Percentiles rank a stretch among this genome's conserved stretches.
These are phyloP conservation scores for Leuciscus waleckii DNA, from an alignment of 2,797 vertebrate species.

Conservation along the genomic window DNA sequence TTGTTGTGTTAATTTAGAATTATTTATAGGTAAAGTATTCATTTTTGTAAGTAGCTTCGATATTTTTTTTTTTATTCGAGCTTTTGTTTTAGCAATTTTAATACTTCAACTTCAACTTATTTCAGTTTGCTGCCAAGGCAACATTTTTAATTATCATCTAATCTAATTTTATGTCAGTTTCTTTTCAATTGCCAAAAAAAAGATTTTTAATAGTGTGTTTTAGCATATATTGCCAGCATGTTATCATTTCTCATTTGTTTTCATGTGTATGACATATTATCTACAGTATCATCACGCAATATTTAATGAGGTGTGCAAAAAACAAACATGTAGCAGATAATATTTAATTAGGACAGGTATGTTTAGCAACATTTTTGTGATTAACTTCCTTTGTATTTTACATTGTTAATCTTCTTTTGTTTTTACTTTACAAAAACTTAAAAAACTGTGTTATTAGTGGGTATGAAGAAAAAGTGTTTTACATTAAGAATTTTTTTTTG, in stretches of 20 bases:
- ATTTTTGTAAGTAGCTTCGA: neutral
- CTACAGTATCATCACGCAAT: neutral
- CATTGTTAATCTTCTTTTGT: neutral
- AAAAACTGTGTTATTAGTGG: neutral
- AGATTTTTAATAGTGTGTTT: neutral
- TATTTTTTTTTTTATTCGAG: too few relatives aligned
- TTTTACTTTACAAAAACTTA: neutral
- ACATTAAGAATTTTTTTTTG: too few relatives aligned
- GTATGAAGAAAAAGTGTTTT: neutral
- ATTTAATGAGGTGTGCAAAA: neutral
- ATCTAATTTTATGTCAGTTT: neutral
- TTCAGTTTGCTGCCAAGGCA: neutral
- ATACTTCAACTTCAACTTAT: neutral
- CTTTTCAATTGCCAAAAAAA: neutral
- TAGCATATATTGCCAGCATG: neutral
- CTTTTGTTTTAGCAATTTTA: too few relatives aligned
- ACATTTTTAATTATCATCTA: neutral
- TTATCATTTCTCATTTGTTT: neutral
- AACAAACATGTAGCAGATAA: neutral
- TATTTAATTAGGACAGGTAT: neutral
- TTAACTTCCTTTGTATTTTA: neutral
- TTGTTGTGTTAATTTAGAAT: neutral
- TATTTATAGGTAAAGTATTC: neutral
- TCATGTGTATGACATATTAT: neutral
- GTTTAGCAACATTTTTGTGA: neutral